Evolutionary conservation across 2,797 vertebrate species (phyloP), one percentile per base, ranked within the genome.

Genomic region (Neostethus bicornis): DNA sequence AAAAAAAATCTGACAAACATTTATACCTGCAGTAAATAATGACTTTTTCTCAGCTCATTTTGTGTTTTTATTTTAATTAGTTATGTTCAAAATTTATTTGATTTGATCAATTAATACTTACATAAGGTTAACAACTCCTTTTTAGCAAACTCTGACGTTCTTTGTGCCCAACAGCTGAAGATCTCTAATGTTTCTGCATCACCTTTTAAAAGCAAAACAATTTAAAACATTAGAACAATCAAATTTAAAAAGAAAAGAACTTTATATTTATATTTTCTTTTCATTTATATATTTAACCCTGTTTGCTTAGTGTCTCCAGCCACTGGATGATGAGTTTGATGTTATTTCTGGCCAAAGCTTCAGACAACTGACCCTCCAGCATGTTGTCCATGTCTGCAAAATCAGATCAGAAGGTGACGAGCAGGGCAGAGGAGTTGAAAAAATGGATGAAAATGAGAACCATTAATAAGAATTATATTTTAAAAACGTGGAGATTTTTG

Each of bases 121-220:
- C 85, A 89, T 2, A 88, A 45, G 24, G 67, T 79, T 47, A 85
- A 41, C 28, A 89, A 34, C 49, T 88, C 84, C 66, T 85, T 88
- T 60, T 85, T 85, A 7, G 65, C 53, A 19, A 80, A 63, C 57
- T 85, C 85, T 44, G 77, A 75, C 1, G 67, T 84, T 60, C 67
- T 73, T 70, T 84, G 79, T 35, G 86, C 63, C 85, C 86, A 91
- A 68, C 46, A 58, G 52, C 66, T 74, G 53, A 89, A 85, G 12
- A 46, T 60, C 0, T 1, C 57, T 2, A 81, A 25, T 31, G 24
- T 67, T 41, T 80, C 61, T 14, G 0, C 29, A 10, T 77, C 52
- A 61, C 62, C 85, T 77, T 42, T 20, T 21, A 5, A 6, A 34
- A 16, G n/a, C 49, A 14, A 5, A 55, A 26, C n/a, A n/a, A n/a